Evolutionary conservation across 2,797 vertebrate genomes (phyloP), one percentile per base, ranked within the genome.

Genomic region (Hipposideros larvatus): DNA sequence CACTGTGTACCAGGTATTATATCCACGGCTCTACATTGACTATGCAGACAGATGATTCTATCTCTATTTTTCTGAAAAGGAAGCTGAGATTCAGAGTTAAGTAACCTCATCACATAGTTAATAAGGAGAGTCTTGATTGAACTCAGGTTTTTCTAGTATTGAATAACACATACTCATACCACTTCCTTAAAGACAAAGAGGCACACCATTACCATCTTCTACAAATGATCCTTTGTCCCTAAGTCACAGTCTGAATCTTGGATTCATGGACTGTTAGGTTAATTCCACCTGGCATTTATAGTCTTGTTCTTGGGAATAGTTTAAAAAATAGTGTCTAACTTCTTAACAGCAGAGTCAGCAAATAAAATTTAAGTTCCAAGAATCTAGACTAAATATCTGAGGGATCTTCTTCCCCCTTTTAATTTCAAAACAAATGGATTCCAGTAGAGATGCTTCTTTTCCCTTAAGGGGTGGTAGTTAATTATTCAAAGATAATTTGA

Each of bases 371-470:
- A 90, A 57, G 21, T 80, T 90, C 24, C 70, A 71, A 87, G 46
- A 87, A 59, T 48, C 80, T 80, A 89, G 48, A 55, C 11, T 89
- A 78, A 53, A 66, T 41, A 55, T n/a, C 41, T n/a, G n/a, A 66
- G 78, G 37, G n/a, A 15, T 51, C 31, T 65, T 61, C n/a, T n/a
- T 65, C 7, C 6, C 6, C 8, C 31, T 92, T 94, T 83, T 79
- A 79, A 87, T 90, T 96, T 95, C 21, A 92, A 57, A 94, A 57
- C 34, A 77, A 93, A 19, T 74, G 74, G 74, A 86, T 68, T 87
- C 34, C 24, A 79, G 57, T 43, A 80, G n/a, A 88, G 31, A 63
- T 22, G 8, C 75, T 87, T 95, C 11, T n/a, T 96, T 93, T 82
- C 15, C 26, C 48, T 55, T 43, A 41, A 82, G 21, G 15, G 31